Evolutionary conservation across 1,140 invertebrate genomes (phyloP).

Genomic region (Neodiprion fabricii): DNA sequence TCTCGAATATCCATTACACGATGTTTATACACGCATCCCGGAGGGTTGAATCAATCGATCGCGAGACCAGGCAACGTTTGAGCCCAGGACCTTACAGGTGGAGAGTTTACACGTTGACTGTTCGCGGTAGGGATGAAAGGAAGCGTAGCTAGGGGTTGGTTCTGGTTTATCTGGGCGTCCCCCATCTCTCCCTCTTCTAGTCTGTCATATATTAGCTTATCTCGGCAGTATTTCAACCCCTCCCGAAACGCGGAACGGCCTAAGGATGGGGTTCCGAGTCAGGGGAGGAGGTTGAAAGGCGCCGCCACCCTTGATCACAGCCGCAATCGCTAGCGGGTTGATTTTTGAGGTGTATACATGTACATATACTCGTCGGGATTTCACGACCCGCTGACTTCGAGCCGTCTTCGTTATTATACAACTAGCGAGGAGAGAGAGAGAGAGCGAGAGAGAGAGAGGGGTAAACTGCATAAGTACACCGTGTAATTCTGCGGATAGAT

Average conservation of each 20-base stretch:
- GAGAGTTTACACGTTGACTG: too few relatives aligned
- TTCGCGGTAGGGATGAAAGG: not conserved
- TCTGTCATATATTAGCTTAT: conserved; percentile 5
- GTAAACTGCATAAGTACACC: too few relatives aligned
- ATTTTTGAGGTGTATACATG: not conserved
- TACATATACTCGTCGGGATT: too few relatives aligned
- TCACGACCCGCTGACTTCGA: too few relatives aligned
- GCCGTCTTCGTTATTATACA: too few relatives aligned
- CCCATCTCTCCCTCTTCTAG: not conserved
- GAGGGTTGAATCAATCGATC: too few relatives aligned
- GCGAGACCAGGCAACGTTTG: not conserved
- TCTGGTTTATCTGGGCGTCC: not conserved
- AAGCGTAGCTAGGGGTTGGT: not conserved
- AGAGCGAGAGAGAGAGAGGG: too few relatives aligned
- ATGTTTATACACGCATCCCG: too few relatives aligned
- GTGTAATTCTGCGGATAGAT: too few relatives aligned
- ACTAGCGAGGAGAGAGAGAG: too few relatives aligned
- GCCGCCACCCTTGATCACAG: too few relatives aligned
- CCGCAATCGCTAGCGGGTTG: not conserved
- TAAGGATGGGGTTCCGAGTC: not conserved
- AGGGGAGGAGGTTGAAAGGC: not conserved
- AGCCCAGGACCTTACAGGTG: not conserved
- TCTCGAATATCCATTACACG: too few relatives aligned
- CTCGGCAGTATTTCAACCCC: conserved; percentile 2
- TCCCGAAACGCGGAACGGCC: not conserved